Conservation (phyloP, 2,797 vertebrate species). For the Microhierax caerulescens region DNA sequence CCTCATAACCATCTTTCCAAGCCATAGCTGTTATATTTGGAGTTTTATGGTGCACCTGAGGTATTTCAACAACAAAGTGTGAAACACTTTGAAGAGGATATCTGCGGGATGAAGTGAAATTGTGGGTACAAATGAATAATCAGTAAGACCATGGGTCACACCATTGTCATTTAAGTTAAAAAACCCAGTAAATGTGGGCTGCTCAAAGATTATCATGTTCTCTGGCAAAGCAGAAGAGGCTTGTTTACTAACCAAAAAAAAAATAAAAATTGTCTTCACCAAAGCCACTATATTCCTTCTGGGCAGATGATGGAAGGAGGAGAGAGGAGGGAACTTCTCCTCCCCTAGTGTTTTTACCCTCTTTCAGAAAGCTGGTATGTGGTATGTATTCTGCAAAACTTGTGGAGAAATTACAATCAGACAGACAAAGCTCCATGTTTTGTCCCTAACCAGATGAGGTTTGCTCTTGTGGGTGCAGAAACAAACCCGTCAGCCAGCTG, state of each 20-base stretch:
- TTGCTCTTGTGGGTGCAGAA: not conserved
- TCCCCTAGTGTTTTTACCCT: not conserved
- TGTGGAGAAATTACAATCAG: not conserved
- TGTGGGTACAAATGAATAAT: not conserved
- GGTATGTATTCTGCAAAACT: not conserved
- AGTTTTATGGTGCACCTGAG: not conserved
- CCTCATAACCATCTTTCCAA: not conserved
- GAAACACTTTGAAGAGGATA: not conserved
- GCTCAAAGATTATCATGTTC: not conserved
- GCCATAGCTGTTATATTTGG: not conserved
- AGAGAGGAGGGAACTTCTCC: not conserved
- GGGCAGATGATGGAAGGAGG: accelerated
- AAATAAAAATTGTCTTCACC: not conserved
- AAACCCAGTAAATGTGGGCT: not conserved
- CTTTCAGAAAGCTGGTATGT: not conserved
- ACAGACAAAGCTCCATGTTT: not conserved
- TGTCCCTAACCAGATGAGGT: not conserved
- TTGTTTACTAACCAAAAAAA: not conserved
- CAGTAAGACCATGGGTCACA: not conserved
- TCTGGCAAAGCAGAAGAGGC: not conserved
- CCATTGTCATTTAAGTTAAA: not conserved
- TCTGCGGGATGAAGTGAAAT: not conserved
- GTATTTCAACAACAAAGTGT: not conserved
- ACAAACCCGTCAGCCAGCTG: not conserved
- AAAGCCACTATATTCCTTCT: not conserved